A percentile compares a stretch with the other conserved stretches of the same genome.
Evolutionary conservation across 2,113 vertebrate genomes (phyloP).

Genomic region (Perca schrenkii): DNA sequence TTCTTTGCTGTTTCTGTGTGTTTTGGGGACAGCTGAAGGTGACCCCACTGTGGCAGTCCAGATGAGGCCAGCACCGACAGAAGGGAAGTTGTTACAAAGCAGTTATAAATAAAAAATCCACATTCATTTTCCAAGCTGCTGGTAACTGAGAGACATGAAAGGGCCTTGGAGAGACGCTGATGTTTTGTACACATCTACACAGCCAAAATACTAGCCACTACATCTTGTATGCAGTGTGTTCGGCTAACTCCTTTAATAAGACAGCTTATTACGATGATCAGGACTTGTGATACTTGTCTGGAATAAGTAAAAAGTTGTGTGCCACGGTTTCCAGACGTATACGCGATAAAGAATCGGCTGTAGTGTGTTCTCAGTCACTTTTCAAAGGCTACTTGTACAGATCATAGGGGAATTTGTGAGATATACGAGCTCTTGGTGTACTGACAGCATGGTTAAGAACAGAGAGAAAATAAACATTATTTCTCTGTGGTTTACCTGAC

Average conservation of each 20-base stretch:
- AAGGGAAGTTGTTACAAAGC: constrained; percentile 4
- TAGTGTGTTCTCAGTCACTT: constrained; percentile 60
- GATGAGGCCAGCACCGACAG: not conserved
- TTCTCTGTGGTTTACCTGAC: constrained; percentile 85
- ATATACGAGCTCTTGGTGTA: constrained; percentile 65
- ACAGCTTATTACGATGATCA: not conserved
- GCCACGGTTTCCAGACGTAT: constrained; percentile 43
- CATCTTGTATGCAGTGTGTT: not conserved
- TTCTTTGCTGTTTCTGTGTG: constrained; percentile 8
- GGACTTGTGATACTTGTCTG: not conserved
- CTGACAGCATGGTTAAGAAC: constrained; percentile 83
- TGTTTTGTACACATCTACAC: not conserved
- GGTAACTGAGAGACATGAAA: not conserved
- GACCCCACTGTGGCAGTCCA: constrained; percentile 5
- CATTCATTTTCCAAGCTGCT: not conserved
- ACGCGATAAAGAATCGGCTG: constrained; percentile 50
- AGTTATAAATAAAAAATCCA: constrained; percentile 16
- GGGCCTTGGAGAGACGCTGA: not conserved
- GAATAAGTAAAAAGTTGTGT: constrained; percentile 37
- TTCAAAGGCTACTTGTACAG: constrained; percentile 68
- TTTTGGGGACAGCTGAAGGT: constrained; percentile 1
- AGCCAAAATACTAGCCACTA: not conserved
- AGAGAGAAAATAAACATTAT: constrained; percentile 88
- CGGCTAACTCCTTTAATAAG: not conserved
- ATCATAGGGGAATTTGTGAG: constrained; percentile 72